These are phyloP conservation scores for Limanda limanda DNA, from an alignment of 2,113 vertebrate species.

Conservation along the genomic window DNA sequence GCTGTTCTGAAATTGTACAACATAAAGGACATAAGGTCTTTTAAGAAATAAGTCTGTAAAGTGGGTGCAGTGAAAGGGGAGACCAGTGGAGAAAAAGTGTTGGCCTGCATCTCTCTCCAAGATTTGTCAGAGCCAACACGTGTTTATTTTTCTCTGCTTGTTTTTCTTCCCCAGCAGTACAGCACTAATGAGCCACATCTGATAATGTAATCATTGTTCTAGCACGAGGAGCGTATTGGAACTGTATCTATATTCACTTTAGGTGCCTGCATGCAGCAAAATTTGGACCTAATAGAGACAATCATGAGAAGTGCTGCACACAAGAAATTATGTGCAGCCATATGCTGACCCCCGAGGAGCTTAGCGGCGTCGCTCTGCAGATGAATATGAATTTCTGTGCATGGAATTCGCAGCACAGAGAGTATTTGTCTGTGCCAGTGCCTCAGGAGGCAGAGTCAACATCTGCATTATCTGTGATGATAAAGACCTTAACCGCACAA, in stretches of 20 bases:
- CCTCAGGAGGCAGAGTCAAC: conserved; percentile 38
- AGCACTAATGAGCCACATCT: conserved; percentile 30
- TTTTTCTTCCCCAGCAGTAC: background rate
- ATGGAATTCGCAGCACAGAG: conserved; percentile 28
- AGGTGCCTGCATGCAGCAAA: conserved; percentile 19
- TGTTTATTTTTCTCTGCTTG: conserved; percentile 2
- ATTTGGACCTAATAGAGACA: conserved; percentile 30
- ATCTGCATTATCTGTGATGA: conserved; percentile 36
- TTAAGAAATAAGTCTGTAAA: conserved; percentile 17
- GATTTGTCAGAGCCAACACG: background rate
- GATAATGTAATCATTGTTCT: conserved; percentile 27
- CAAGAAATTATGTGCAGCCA: conserved; percentile 50
- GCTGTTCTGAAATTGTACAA: conserved; percentile 35
- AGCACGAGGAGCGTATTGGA: background rate
- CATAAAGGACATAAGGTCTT: conserved; percentile 20
- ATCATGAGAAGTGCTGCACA: conserved; percentile 36
- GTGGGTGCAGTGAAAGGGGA: background rate
- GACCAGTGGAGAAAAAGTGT: background rate
- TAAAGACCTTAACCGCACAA: conserved; percentile 17
- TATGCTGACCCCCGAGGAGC: conserved; percentile 52
- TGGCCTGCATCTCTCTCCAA: background rate
- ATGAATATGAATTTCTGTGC: conserved; percentile 22
- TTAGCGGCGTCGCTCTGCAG: background rate
- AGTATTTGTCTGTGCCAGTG: conserved; percentile 32
- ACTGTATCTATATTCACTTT: conserved; percentile 6